Evolutionary conservation across 2,113 vertebrate genomes (phyloP), one percentile per base, ranked within the genome.

Genomic region (Tamias sibiricus): DNA sequence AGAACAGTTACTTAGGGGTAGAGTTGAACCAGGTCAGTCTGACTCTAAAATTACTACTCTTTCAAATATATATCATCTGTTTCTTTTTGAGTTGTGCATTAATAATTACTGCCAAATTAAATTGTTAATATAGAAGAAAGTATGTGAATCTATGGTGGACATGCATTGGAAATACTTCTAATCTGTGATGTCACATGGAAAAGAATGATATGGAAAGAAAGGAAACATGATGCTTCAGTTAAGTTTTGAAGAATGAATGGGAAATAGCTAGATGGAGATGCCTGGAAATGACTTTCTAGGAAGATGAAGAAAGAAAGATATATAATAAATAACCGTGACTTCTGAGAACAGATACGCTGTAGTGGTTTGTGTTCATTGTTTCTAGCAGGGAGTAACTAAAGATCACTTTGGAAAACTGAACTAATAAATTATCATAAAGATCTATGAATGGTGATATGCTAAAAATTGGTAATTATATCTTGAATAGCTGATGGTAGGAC

Each of bases 111-210:
- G n/a, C 8, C 26, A 35, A 66, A 30, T 88, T 8, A 1, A 37
- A 44, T 44, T 76, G 37, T 0, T 37, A 54, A 30, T 37, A 68
- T 17, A 37, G 37, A 66, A 6, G 59, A 75, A 86, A 68, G 26
- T 35, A 47, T 14, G 3, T 13, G 19, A 22, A 62, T 13, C 1
- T 62, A 16, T 7, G 0, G 4, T 37, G 30, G 5, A 12, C 4
- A 68, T 32, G 6, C n/a, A 42, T 6, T 74, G 14, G 28, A 49
- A 69, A 35, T 37, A 3, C 59, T 71, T 37, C 22, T 68, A 44
- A 80, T 42, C 2, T 3, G 52, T 24, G 87, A 24, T 52, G 22
- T 72, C 8, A 28, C 9, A 11, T 10, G 32, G 35, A 77, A 91
- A 86, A 88, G 3, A 32, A 57, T 5, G 6, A 0, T 22, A 62